Percentiles rank a stretch among this genome's conserved stretches.
phyloP scores from a whole-genome alignment of 1,140 invertebrate species.

The Alviniconcha marisindica region DNA sequence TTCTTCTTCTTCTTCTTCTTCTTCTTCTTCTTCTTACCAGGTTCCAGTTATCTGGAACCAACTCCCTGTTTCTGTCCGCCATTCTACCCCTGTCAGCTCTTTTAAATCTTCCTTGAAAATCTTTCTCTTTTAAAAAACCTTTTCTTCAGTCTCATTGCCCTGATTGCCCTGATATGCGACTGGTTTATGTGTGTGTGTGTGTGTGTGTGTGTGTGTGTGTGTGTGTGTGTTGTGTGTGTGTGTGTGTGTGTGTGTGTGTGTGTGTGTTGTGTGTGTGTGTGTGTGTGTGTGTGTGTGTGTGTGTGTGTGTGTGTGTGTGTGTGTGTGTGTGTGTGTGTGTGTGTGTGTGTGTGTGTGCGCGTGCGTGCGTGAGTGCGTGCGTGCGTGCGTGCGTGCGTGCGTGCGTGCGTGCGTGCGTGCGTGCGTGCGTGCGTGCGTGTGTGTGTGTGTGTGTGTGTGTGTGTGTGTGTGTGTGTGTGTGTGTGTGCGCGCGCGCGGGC shows the following conservation, averaged over 20 bases:
- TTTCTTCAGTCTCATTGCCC: too few relatives aligned
- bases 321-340: conserved; percentile 1
- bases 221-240: conserved; percentile 24
- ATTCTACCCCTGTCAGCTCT: too few relatives aligned
- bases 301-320: conserved; percentile 15
- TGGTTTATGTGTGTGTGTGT: conserved; percentile 3
- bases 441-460: conserved; percentile 21
- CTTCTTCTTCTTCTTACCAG: too few relatives aligned
- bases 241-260: conserved; percentile 6
- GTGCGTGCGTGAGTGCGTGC: not conserved
- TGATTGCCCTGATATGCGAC: too few relatives aligned
- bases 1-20: too few relatives aligned
- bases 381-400: conserved; percentile 6
- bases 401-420: not conserved
- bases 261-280: conserved; percentile 15
- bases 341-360: conserved; percentile 10
- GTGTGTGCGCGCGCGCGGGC: not conserved
- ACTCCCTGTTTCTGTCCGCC: too few relatives aligned
- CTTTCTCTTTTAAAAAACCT: too few relatives aligned
- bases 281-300: conserved; percentile 21
- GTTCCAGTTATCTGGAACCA: too few relatives aligned
- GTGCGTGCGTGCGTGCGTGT: not conserved
- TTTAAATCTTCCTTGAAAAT: too few relatives aligned
- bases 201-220: conserved; percentile 21
- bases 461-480: not conserved